Base-by-base conservation (phyloP, 2,113 vertebrate genomes). In the Merops nubicus region DNA sequence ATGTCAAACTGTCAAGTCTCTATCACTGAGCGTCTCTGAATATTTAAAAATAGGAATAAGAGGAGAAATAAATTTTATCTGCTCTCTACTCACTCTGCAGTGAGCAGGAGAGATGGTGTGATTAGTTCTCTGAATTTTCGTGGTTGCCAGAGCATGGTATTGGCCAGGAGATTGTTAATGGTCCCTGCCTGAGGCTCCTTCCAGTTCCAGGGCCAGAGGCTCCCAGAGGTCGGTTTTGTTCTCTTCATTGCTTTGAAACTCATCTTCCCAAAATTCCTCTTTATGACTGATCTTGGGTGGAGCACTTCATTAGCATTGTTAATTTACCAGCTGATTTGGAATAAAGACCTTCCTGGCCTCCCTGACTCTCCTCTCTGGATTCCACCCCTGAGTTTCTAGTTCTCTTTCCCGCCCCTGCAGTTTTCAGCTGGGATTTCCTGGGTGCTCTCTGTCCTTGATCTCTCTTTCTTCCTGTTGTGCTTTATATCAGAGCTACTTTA, bases 1-100 rank as follows among this genome's bases (percentile, higher is more conserved):
- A 96, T 95, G 96, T 97, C 95, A 94, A 93, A 94, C 92, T 95
- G 93, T 96, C 96, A 97, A 80, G 68, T 51, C 76, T 88, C 76
- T 81, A 21, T 81, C 94, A 72, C 73, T 38, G 76, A 93, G 47
- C 1, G 0, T 89, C 86, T 95, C 68, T 29, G 89, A 92, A 64
- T 36, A 79, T 87, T 87, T 89, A 91, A 95, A 97, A 96, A 96
- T 91, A 96, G 95, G 64, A 89, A 68, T 81, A 72, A 94, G 84
- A 50, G 68, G 47, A 75, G 59, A 36, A 91, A 82, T 75, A 92
- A 33, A 42, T 70, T 86, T 54, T 31, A 54, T 75, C 77, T 75
- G 25, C 51, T 81, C 80, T 53, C 19, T 86, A 0, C 45, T 69
- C 0, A 0, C 31, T 94, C 51, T 2, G 5, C 77, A 85, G 73